Base-by-base conservation (phyloP, 2,113 vertebrate genomes). In the Octodon degus region DNA sequence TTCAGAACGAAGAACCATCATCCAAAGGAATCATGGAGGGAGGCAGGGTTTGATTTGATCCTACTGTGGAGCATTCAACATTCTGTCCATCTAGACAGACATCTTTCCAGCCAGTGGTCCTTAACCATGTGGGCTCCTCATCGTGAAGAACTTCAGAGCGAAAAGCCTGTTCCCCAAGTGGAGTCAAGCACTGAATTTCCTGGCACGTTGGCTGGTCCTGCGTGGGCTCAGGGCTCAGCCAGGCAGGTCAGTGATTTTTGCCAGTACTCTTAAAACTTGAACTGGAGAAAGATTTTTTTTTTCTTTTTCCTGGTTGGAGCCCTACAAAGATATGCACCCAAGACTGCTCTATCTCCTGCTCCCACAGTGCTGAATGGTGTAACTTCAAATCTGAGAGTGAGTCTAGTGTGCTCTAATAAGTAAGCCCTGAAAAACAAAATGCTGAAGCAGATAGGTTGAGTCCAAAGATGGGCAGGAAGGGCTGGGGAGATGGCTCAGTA, bases 351-450 rank as follows among this genome's bases (percentile, higher is more conserved):
- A 5, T 67, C 58, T 68, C 68, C 25, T n/a, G 12, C 22, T 74
- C 81, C 40, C 30, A 11, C 0, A 43, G 84, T 84, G 58, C 72
- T 94, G 86, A 91, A 53, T 65, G 93, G 72, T 91, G 79, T 37
- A 89, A 55, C 43, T 81, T 89, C 87, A 91, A n/a, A 93, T 47
- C 67, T 83, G 65, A 62, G 74, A 96, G 91, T 40, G 30, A 50
- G 43, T 37, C 20, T 89, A 27, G 14, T 47, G 27, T 65, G 58
- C 76, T 93, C 34, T 93, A 50, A 40, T 12, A 86, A 91, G 82
- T 86, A 91, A 50, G 12, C 32, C 6, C 4, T 9, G 19, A 58
- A 79, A 67, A 34, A 50, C 62, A 86, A 90, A 70, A 86, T 13
- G 9, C 86, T 68, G 27, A 53, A 72, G 65, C 30, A n/a, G 60